phyloP scores from a whole-genome alignment of 1,140 invertebrate species.

The Physella acuta region DNA sequence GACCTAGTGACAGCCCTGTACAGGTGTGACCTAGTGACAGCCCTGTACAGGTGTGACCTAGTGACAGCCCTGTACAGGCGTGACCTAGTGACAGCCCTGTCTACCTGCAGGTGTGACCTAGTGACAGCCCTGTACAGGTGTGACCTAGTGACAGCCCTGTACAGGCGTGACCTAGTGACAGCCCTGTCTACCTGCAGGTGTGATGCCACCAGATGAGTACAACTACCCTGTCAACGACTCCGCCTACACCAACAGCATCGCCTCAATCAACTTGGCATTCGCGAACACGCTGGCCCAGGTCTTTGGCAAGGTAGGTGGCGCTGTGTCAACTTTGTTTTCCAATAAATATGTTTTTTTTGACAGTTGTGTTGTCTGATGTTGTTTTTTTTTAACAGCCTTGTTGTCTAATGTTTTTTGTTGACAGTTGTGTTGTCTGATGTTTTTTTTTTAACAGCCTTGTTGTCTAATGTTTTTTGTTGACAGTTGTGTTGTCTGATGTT shows the following conservation, averaged over 20 bases:
- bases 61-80: no score
- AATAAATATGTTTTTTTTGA: background rate
- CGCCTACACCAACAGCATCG: conserved; percentile 60
- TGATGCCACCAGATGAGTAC: conserved; percentile 63
- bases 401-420: background rate
- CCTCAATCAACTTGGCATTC: conserved; percentile 29
- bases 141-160: no score
- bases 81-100: no score
- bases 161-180: no score
- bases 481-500: background rate
- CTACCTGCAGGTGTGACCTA: no score
- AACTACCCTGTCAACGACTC: conserved; percentile 58
- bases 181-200: conserved; percentile 43
- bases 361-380: background rate
- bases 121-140: no score
- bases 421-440: background rate
- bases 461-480: background rate
- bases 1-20: no score
- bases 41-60: no score
- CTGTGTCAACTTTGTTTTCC: no score
- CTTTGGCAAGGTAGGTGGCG: conserved; percentile 18
- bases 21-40: no score
- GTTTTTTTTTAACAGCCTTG: background rate
- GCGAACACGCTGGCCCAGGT: background rate
- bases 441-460: background rate